Evolutionary conservation across 2,888 invertebrate species (phyloP).

Genomic region (Drosophila algonquin): DNA sequence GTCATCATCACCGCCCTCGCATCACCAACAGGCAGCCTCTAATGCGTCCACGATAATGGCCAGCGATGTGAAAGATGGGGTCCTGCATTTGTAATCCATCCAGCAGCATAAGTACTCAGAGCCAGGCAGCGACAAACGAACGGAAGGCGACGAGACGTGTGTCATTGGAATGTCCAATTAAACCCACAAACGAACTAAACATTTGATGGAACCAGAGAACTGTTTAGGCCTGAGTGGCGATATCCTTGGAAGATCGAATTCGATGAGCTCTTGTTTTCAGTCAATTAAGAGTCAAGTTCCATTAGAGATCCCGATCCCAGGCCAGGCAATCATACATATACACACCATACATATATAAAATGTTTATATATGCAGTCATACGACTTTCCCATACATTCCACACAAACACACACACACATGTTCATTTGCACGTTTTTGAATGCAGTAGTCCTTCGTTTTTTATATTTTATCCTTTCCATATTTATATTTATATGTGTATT

Average conservation of each 20-base stretch:
- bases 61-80: conserved; percentile 82
- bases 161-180: too few relatives aligned
- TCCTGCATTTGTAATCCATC: conserved; percentile 82
- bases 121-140: conserved; percentile 5
- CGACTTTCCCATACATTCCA: conserved; percentile 29
- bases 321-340: background rate
- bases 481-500: conserved; percentile 40
- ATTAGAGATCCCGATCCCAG: background rate
- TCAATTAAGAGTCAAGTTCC: background rate
- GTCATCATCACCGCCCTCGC: conserved; percentile 40
- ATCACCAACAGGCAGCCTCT: conserved; percentile 73
- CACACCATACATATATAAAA: conserved; percentile 3
- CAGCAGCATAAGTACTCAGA: background rate
- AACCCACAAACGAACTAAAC: background rate
- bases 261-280: background rate
- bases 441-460: conserved; percentile 30
- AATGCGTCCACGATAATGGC: conserved; percentile 78
- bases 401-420: conserved; percentile 5
- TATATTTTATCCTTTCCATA: conserved; percentile 18
- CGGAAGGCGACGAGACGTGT: background rate
- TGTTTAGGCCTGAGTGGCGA: background rate
- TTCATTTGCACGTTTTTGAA: conserved; percentile 41
- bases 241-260: background rate
- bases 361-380: conserved; percentile 6
- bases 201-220: background rate